These are phyloP conservation scores for Carcharodon carcharias DNA, from an alignment of 2,797 vertebrate genomes.

Conservation along the genomic window DNA sequence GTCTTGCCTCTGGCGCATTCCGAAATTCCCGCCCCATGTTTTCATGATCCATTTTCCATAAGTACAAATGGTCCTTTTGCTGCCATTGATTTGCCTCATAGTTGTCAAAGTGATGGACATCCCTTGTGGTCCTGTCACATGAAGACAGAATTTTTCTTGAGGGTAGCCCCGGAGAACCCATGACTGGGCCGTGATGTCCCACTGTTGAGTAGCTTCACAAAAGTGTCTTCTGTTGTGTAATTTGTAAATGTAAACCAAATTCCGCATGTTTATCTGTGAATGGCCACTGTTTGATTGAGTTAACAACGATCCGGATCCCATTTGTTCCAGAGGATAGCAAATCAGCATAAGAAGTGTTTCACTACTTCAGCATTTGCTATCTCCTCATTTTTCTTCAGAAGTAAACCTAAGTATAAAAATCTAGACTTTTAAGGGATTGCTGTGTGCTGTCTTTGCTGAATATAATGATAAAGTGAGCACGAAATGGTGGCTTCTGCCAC, in stretches of 20 bases:
- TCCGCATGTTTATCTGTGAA: not conserved
- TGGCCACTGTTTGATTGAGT: not conserved
- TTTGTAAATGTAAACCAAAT: not conserved
- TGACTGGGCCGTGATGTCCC: not conserved
- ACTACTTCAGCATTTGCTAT: not conserved
- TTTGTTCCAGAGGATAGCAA: not conserved
- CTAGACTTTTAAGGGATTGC: not conserved
- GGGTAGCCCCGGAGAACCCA: not conserved
- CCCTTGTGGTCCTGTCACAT: not conserved
- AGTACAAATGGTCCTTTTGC: not conserved
- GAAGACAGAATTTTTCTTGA: not conserved
- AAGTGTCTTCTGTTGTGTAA: not conserved
- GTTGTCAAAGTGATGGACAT: not conserved
- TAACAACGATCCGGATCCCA: not conserved
- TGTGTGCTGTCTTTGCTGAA: not conserved
- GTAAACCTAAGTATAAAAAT: not conserved
- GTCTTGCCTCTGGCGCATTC: too few relatives aligned
- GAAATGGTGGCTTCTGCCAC: not conserved
- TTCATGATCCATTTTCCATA: not conserved
- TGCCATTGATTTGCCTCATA: not conserved
- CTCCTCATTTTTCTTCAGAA: not conserved
- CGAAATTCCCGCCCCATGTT: not conserved
- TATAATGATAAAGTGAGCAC: not conserved
- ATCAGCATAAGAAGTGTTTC: not conserved
- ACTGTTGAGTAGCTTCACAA: not conserved